phyloP scores from a whole-genome alignment of 2,888 invertebrate species.

The Temnothorax ravouxi region DNA sequence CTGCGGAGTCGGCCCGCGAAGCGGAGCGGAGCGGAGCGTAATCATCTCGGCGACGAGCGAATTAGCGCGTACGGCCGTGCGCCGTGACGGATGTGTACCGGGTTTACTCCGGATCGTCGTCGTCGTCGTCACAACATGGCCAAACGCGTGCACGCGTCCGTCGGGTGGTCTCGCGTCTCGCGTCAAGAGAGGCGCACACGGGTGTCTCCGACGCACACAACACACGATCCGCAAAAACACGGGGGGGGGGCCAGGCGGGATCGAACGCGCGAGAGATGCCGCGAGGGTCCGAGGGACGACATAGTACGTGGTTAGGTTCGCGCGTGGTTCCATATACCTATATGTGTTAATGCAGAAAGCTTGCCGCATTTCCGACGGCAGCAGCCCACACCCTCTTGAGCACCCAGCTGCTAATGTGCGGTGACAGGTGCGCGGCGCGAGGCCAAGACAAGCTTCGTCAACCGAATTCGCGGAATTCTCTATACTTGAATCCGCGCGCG shows the following conservation, averaged over 20 bases:
- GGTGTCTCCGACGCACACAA: constrained; percentile 58
- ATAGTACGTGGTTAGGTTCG: background rate
- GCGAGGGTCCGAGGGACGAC: too few relatives aligned
- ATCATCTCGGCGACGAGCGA: constrained; percentile 1
- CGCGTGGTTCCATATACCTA: constrained; percentile 21
- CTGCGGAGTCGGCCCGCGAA: constrained; percentile 1
- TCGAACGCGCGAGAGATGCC: constrained; percentile 53
- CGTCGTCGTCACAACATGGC: constrained; percentile 66
- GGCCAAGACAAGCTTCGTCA: constrained; percentile 60
- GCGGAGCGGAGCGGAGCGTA: background rate
- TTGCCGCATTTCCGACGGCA: constrained; percentile 66
- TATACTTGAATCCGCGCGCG: background rate
- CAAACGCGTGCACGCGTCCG: constrained; percentile 78
- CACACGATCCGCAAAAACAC: constrained; percentile 68
- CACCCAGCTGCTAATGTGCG: constrained; percentile 57
- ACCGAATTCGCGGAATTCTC: constrained; percentile 50
- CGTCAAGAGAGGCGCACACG: constrained; percentile 72
- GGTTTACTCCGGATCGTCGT: too few relatives aligned
- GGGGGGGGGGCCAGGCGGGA: constrained; percentile 24
- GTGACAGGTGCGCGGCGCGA: constrained; percentile 54
- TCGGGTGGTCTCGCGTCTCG: constrained; percentile 67
- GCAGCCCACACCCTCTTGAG: background rate
- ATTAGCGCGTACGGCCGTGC: background rate
- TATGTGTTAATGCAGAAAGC: constrained; percentile 73
- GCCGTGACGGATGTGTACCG: constrained; percentile 15